Percentiles rank a stretch among this genome's conserved stretches.
Conservation (phyloP, 2,888 invertebrate species). For the Orgyia antiqua region DNA sequence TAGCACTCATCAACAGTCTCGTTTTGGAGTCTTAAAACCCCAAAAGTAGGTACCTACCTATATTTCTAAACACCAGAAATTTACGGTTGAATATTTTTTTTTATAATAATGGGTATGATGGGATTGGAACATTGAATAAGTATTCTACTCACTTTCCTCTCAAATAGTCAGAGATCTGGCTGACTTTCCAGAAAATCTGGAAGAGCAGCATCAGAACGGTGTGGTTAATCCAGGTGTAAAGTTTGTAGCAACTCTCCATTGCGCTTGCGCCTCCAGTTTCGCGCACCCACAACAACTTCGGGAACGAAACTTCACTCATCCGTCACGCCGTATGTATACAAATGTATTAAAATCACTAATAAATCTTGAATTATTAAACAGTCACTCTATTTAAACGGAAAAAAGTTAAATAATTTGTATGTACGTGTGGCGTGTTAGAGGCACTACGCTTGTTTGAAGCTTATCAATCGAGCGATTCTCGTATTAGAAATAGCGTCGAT, state of each 20-base stretch:
- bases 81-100: no score
- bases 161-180: slow-evolving; percentile 68
- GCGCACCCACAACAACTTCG: slow-evolving; percentile 58
- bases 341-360: slow-evolving; percentile 9
- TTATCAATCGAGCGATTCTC: slow-evolving; percentile 40
- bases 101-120: no score
- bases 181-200: slow-evolving; percentile 73
- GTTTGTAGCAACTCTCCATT: slow-evolving; percentile 68
- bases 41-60: no score
- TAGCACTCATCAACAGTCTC: no score
- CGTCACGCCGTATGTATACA: slow-evolving; percentile 50
- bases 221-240: slow-evolving; percentile 71
- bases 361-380: slow-evolving; percentile 22
- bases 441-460: slow-evolving; percentile 42
- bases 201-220: slow-evolving; percentile 66
- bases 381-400: slow-evolving; percentile 4
- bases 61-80: no score
- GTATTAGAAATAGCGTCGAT: slow-evolving; percentile 34
- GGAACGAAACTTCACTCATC: slow-evolving; percentile 66
- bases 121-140: no score
- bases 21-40: no score
- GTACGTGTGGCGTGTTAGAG: slow-evolving; percentile 35
- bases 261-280: slow-evolving; percentile 46
- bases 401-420: not conserved
- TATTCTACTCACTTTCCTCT: slow-evolving; percentile 69